These are phyloP conservation scores for Schizopygopsis malacanthus DNA, from an alignment of 2,797 vertebrate species.

Conservation along the genomic window DNA sequence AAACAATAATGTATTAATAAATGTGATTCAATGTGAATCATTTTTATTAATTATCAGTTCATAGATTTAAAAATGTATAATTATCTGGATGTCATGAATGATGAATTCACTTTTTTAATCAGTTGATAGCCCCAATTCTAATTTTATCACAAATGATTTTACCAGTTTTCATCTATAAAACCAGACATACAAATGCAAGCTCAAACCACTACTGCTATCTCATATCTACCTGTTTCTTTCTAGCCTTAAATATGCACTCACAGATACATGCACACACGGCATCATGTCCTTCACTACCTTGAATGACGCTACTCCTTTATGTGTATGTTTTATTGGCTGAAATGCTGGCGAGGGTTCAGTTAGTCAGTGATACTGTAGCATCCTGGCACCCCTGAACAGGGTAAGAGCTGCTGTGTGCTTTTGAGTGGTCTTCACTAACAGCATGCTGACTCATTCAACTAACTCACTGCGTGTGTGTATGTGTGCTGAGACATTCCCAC, in stretches of 20 bases:
- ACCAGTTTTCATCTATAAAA: neutral
- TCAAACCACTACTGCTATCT: constrained; percentile 8
- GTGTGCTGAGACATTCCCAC: constrained; percentile 10
- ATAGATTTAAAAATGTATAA: neutral
- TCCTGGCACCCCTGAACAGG: constrained; percentile 64
- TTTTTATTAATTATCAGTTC: neutral
- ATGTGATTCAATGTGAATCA: neutral
- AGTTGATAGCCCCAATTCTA: neutral
- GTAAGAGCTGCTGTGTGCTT: constrained; percentile 71
- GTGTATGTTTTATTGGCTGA: constrained; percentile 67
- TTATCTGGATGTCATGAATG: neutral
- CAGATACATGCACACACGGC: constrained; percentile 31
- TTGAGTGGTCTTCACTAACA: constrained; percentile 48
- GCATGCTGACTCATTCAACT: constrained; percentile 41
- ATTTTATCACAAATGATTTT: neutral
- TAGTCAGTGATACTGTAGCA: constrained; percentile 62
- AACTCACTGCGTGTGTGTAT: constrained; percentile 43
- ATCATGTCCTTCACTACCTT: constrained; percentile 10
- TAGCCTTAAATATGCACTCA: constrained; percentile 57
- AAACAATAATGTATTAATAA: neutral
- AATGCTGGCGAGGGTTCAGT: constrained; percentile 72
- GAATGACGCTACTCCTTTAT: constrained; percentile 53
- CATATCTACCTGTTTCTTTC: neutral
- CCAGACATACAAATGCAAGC: neutral
- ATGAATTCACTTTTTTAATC: neutral